Evolutionary conservation across 2,888 invertebrate species (phyloP).

Genomic region (Lasioglossum figueresi): DNA sequence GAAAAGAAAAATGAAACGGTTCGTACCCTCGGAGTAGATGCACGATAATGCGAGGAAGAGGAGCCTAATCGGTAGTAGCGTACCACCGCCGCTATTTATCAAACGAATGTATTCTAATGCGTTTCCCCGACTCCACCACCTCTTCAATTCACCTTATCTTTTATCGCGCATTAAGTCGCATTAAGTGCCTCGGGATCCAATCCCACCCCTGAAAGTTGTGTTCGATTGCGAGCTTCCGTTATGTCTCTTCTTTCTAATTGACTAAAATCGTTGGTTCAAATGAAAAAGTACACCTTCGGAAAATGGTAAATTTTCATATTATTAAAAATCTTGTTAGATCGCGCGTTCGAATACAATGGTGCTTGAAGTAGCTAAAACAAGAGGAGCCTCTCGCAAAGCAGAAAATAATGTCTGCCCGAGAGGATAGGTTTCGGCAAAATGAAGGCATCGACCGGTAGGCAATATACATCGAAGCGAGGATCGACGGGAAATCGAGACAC

Average conservation of each 20-base stretch:
- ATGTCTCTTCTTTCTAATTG: neutral
- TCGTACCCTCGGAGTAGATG: slow-evolving; percentile 41
- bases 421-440: neutral
- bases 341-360: no score
- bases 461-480: neutral
- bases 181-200: slow-evolving; percentile 27
- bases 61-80: slow-evolving; percentile 53
- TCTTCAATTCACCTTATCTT: slow-evolving; percentile 30
- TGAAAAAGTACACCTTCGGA: no score
- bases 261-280: no score
- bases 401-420: neutral
- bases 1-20: slow-evolving; percentile 11
- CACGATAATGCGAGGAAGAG: slow-evolving; percentile 49
- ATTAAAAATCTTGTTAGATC: no score
- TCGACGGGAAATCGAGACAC: slow-evolving; percentile 11
- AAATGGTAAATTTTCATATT: no score
- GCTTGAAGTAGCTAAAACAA: neutral
- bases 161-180: slow-evolving; percentile 51
- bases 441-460: neutral
- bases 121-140: slow-evolving; percentile 23
- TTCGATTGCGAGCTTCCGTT: neutral
- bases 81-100: slow-evolving; percentile 57
- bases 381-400: neutral
- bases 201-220: neutral
- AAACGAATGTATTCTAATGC: slow-evolving; percentile 59